Evolutionary conservation across 2,797 vertebrate species (phyloP), one percentile per base, ranked within the genome.

Genomic region (Labroides dimidiatus): DNA sequence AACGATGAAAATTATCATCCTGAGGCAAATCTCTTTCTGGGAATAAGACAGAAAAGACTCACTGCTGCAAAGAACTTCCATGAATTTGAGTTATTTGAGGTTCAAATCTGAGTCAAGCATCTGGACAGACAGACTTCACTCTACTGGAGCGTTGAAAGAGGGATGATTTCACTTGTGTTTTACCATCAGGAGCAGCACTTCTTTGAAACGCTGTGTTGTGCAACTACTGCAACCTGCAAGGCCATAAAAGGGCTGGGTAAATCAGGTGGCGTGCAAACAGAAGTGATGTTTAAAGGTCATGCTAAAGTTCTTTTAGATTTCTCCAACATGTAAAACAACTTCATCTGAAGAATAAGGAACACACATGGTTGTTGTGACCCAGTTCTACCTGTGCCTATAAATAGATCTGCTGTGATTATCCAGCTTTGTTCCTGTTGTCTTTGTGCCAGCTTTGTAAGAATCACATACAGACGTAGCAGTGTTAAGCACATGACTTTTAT

Each of bases 131-230:
- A 33, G 30, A 4, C 30, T 33, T 33, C 8, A 7, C 30, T 33
- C 30, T 8, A 33, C 30, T 33, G 30, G 30, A 33, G 30, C 30
- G 8, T 8, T 33, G 4, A 3, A 33, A 33, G 30, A 33, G 30
- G 30, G 27, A 6, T 33, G 30, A 33, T 33, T 6, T 33, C 30
- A 33, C 4, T 7, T 33, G 3, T 15, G 13, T 8, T 50, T 87
- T 60, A 36, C 53, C 4, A 21, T 52, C 36, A 77, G 33, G 0
- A 0, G 0, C 4, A 15, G n/a, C 42, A 17, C 13, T 80, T 86
- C 73, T 64, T 67, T 69, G 47, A 78, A 80, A 70, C 11, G 37
- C 27, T 9, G 8, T 14, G n/a, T 75, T 63, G 51, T 30, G 57
- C 48, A 80, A 70, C 16, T 6, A 36, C 55, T 64, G 55, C 16